Conservation (phyloP, 2,797 vertebrate species). For the Enteromius radiatus region DNA sequence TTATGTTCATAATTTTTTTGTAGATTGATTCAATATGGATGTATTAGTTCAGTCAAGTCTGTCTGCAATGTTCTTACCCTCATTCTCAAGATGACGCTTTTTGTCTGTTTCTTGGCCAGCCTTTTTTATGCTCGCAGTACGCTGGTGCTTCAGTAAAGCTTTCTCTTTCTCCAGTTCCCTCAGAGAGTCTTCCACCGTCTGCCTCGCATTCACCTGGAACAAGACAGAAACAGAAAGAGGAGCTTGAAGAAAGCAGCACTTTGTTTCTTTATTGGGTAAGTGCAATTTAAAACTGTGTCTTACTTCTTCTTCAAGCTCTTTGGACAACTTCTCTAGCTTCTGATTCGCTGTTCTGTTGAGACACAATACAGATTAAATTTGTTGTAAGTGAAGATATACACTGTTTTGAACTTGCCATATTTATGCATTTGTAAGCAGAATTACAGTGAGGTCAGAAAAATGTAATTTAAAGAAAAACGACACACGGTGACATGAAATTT, state of each 20-base stretch:
- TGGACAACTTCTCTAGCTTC: conserved; percentile 92
- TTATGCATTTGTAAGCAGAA: not conserved
- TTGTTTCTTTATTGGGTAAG: not conserved
- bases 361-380: conserved; percentile 19
- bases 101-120: conserved; percentile 90
- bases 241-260: not conserved
- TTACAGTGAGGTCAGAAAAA: not conserved
- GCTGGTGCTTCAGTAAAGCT: conserved; percentile 93
- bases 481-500: not conserved
- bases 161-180: conserved; percentile 91
- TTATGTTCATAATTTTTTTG: not conserved
- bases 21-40: not conserved
- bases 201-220: conserved; percentile 86
- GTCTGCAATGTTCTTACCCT: conserved; percentile 75
- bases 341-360: conserved; percentile 82
- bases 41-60: not conserved
- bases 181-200: conserved; percentile 86
- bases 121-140: conserved; percentile 88
- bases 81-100: conserved; percentile 92
- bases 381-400: not conserved
- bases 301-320: conserved; percentile 96
- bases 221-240: not conserved
- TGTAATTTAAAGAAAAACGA: not conserved
- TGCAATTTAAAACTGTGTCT: conserved; percentile 25
- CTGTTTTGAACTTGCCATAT: not conserved